A percentile compares a stretch with the other conserved stretches of the same genome.
Evolutionary conservation across 2,888 invertebrate genomes (phyloP).

Genomic region (Eupithecia inturbata): DNA sequence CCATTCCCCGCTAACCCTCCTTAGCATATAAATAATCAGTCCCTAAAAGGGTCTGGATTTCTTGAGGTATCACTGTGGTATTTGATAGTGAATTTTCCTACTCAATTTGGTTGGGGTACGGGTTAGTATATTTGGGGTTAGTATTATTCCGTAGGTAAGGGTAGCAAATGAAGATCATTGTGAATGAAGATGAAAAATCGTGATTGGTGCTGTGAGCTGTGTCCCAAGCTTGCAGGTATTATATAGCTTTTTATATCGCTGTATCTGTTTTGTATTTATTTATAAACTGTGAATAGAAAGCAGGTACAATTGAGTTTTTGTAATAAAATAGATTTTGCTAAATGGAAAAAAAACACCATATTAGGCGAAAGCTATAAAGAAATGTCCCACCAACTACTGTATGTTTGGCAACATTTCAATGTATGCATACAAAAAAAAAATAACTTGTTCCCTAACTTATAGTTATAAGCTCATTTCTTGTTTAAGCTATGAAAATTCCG

Average conservation of each 20-base stretch:
- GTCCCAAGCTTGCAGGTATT: not conserved
- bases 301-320: not conserved
- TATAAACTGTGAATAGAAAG: not conserved
- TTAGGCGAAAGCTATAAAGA: not conserved
- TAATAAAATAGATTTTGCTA: not conserved
- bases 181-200: slow-evolving; percentile 6
- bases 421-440: too few relatives aligned
- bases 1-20: slow-evolving; percentile 35
- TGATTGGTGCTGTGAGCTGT: slow-evolving; percentile 5
- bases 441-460: too few relatives aligned
- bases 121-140: slow-evolving; percentile 1
- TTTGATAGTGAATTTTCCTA: slow-evolving; percentile 44
- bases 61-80: slow-evolving; percentile 45
- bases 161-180: slow-evolving; percentile 24
- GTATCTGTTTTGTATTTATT: not conserved
- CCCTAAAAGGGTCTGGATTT: slow-evolving; percentile 51
- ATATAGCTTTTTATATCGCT: not conserved
- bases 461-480: slow-evolving; percentile 18
- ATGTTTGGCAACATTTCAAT: not conserved
- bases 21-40: slow-evolving; percentile 60
- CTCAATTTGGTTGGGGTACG: slow-evolving; percentile 36
- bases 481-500: slow-evolving; percentile 18
- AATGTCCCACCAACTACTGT: not conserved
- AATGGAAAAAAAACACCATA: not conserved
- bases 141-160: not conserved